Evolutionary conservation across 2,888 invertebrate genomes (phyloP).

Genomic region (Trachelus stipa): DNA sequence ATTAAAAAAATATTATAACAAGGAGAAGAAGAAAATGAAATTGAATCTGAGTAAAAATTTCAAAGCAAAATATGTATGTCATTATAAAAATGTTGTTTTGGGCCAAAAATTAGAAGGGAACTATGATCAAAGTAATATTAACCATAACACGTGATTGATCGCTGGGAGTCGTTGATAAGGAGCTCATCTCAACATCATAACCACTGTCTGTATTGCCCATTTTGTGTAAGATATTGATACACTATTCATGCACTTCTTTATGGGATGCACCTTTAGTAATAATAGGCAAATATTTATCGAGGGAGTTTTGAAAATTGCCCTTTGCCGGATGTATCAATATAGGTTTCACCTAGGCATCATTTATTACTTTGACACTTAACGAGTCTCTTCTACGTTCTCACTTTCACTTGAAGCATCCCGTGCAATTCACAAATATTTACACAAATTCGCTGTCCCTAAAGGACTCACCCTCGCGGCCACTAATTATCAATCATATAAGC

Average conservation of each 20-base stretch:
- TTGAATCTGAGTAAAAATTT: not conserved
- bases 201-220: slow-evolving; percentile 49
- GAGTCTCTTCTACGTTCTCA: not conserved
- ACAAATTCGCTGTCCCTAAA: not conserved
- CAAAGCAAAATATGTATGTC: not conserved
- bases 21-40: too few species aligned
- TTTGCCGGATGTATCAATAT: not conserved
- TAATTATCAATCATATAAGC: not conserved
- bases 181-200: slow-evolving; percentile 56
- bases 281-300: too few species aligned
- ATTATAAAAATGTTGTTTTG: not conserved
- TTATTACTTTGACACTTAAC: not conserved
- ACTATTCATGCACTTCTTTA: not conserved
- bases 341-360: not conserved
- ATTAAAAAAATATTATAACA: too few species aligned
- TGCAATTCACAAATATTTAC: not conserved
- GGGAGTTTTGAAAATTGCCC: not conserved
- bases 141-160: slow-evolving; percentile 47
- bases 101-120: not conserved
- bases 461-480: not conserved
- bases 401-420: not conserved
- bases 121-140: slow-evolving; percentile 7
- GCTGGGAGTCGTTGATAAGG: slow-evolving; percentile 39
- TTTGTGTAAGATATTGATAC: not conserved
- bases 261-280: too few species aligned